Conservation (phyloP, 2,797 vertebrate genomes). For the Characodon lateralis region DNA sequence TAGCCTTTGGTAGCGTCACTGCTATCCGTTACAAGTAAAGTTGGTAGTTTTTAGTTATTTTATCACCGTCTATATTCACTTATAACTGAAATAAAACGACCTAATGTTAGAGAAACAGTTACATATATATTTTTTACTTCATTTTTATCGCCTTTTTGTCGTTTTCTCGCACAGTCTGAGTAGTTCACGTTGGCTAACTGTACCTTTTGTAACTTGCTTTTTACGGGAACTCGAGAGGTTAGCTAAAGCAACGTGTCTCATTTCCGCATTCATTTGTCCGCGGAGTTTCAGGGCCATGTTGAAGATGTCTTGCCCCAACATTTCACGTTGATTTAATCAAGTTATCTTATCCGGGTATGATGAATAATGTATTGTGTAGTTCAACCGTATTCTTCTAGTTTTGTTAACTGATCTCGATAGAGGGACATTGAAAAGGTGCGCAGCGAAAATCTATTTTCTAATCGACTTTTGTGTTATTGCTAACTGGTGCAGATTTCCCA, state of each 20-base stretch:
- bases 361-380: constrained; percentile 8
- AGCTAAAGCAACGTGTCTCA: constrained; percentile 83
- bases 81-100: not conserved
- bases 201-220: constrained; percentile 55
- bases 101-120: not conserved
- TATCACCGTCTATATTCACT: accelerated
- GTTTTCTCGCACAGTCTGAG: not conserved
- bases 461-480: not conserved
- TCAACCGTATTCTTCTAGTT: not conserved
- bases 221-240: constrained; percentile 58
- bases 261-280: constrained; percentile 82
- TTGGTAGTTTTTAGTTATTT: constrained; percentile 1
- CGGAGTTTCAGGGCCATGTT: constrained; percentile 74
- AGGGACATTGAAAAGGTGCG: not conserved
- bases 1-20: constrained; percentile 35
- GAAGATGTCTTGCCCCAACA: constrained; percentile 66
- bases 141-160: not conserved
- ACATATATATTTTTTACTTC: not conserved
- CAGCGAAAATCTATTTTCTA: not conserved
- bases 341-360: constrained; percentile 22
- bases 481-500: not conserved
- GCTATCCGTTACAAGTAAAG: constrained; percentile 30
- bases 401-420: constrained; percentile 13
- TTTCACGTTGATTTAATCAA: constrained; percentile 53
- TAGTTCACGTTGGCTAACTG: constrained; percentile 37